A percentile compares a stretch with the other conserved stretches of the same genome.
Conservation (phyloP, 2,113 vertebrate species). For the Centropus bengalensis region DNA sequence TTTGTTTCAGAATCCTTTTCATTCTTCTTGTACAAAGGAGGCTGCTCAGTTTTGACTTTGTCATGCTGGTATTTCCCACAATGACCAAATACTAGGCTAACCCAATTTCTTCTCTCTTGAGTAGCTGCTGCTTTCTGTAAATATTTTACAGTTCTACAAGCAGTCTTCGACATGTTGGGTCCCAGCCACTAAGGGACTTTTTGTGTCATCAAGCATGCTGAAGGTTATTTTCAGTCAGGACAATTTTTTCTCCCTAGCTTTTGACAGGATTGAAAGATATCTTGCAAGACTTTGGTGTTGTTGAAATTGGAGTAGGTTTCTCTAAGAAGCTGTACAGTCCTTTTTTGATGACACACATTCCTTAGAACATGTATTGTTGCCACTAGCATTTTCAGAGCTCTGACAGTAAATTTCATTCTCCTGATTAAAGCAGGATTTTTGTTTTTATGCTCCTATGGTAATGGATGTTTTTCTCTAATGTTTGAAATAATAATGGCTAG, state of each 20-base stretch:
- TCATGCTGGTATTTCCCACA: background rate
- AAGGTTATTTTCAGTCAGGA: background rate
- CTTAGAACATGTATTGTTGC: background rate
- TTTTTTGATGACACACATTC: background rate
- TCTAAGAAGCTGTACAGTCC: background rate
- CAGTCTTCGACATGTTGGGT: background rate
- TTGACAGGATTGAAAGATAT: background rate
- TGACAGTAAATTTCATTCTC: conserved; percentile 9
- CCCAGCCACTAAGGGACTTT: background rate
- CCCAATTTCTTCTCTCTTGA: background rate
- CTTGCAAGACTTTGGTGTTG: background rate
- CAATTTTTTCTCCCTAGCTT: background rate
- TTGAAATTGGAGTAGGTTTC: background rate
- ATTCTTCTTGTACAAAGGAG: background rate
- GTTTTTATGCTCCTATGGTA: background rate
- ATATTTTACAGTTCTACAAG: background rate
- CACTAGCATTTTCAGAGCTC: conserved; percentile 25
- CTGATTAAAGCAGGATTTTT: background rate
- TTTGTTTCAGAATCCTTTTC: background rate
- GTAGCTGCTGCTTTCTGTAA: background rate
- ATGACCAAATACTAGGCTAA: background rate
- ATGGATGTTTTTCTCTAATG: background rate
- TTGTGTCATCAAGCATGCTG: rapidly evolving
- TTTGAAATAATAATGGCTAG: background rate
- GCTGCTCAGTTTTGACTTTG: background rate